These are phyloP conservation scores for Euleptes europaea DNA, from an alignment of 2,113 vertebrate species.

Conservation along the genomic window DNA sequence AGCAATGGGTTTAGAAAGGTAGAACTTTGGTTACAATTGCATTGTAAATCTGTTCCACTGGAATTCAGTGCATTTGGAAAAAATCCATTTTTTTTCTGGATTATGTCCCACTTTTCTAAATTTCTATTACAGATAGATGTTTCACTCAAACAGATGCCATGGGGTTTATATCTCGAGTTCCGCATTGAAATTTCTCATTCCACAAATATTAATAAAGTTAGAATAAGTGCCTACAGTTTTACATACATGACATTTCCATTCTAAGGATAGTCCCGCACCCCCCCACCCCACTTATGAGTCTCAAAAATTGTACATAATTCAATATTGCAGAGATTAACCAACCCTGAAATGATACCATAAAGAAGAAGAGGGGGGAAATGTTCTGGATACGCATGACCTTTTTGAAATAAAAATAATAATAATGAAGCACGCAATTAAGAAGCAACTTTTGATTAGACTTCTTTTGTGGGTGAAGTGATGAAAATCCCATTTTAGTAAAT, in stretches of 20 bases:
- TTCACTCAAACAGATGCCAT: not conserved
- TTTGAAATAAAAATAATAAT: constrained; percentile 45
- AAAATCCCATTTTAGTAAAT: constrained; percentile 35
- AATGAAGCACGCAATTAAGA: constrained; percentile 22
- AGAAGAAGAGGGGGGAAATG: constrained; percentile 22
- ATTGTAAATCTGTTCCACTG: not conserved
- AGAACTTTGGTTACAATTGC: too few species aligned
- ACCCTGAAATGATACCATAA: constrained; percentile 56
- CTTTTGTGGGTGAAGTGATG: constrained; percentile 19
- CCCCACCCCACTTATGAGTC: not conserved
- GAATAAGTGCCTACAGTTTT: constrained; percentile 61
- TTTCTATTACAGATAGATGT: not conserved
- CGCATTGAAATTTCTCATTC: not conserved
- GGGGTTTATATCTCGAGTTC: not conserved
- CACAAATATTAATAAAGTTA: constrained; percentile 43
- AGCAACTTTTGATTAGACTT: constrained; percentile 38
- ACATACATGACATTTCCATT: constrained; percentile 47
- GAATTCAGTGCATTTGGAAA: not conserved
- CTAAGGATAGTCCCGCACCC: not conserved
- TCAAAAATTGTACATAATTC: constrained; percentile 60
- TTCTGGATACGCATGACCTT: constrained; percentile 56
- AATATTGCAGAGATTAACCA: constrained; percentile 61
- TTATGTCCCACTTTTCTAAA: not conserved
- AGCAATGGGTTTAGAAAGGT: too few species aligned
- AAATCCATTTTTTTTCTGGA: not conserved